phyloP scores from a whole-genome alignment of 2,888 invertebrate genomes.

The Margaritifera margaritifera region DNA sequence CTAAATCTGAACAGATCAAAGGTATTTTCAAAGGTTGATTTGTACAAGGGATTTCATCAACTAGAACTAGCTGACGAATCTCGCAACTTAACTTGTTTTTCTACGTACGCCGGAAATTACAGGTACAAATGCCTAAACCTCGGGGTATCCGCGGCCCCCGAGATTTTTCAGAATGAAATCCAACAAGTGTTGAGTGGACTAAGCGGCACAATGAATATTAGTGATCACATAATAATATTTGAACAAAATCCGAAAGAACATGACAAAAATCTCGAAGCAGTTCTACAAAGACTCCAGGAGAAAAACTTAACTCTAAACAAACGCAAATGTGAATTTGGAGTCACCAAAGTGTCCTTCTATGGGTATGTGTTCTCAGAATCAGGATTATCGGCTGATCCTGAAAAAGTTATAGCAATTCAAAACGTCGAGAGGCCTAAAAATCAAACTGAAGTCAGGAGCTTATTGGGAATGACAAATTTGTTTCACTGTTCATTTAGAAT shows the following conservation, averaged over 20 bases:
- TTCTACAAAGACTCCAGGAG: conserved; percentile 3
- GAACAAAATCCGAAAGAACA: conserved; percentile 5
- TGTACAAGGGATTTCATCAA: too few species aligned
- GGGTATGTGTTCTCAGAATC: conserved; percentile 17
- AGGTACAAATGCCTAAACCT: too few species aligned
- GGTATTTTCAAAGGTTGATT: too few species aligned
- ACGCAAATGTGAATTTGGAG: conserved; percentile 10
- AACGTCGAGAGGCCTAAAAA: conserved; percentile 7
- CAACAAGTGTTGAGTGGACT: too few species aligned
- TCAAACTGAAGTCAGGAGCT: too few species aligned
- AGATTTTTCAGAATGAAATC: too few species aligned
- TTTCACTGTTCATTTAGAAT: too few species aligned
- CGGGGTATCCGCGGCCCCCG: too few species aligned
- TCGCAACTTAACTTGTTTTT: conserved; percentile 38
- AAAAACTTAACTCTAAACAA: conserved; percentile 19
- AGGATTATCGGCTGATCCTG: conserved; percentile 22
- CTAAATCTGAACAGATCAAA: too few species aligned
- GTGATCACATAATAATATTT: conserved; percentile 5
- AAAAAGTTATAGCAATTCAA: conserved; percentile 2
- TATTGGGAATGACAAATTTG: too few species aligned
- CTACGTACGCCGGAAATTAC: conserved; percentile 29
- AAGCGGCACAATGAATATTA: neutral
- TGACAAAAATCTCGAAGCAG: neutral
- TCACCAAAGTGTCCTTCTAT: conserved; percentile 11
- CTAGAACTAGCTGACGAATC: conserved; percentile 32